phyloP scores from a whole-genome alignment of 2,888 invertebrate genomes.

The Piscicola geometra region DNA sequence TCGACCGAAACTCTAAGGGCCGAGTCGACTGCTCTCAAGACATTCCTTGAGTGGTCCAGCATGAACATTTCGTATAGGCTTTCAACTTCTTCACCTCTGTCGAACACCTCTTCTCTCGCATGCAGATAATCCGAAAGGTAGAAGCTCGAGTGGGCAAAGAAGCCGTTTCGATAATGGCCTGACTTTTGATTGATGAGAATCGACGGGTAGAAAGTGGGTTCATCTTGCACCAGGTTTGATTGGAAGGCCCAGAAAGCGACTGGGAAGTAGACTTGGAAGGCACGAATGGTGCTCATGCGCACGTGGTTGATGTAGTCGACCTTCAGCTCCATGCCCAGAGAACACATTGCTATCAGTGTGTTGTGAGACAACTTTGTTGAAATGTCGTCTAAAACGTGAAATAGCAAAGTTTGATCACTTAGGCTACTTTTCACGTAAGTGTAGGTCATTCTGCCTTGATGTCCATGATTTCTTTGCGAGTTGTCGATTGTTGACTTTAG shows the following conservation, averaged over 20 bases:
- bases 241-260: constrained; percentile 83
- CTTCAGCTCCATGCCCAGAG: constrained; percentile 50
- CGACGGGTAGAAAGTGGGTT: constrained; percentile 49
- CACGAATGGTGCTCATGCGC: constrained; percentile 86
- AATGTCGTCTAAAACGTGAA: constrained; percentile 64
- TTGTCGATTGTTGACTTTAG: constrained; percentile 66
- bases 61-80: constrained; percentile 69
- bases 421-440: constrained; percentile 55
- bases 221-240: constrained; percentile 60
- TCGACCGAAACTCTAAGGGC: constrained; percentile 63
- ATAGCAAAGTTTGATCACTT: constrained; percentile 47
- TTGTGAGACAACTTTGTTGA: constrained; percentile 69
- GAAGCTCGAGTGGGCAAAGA: constrained; percentile 72
- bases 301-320: constrained; percentile 76
- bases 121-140: constrained; percentile 71
- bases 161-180: constrained; percentile 74
- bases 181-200: constrained; percentile 54
- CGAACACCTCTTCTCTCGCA: constrained; percentile 64
- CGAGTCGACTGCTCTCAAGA: constrained; percentile 76
- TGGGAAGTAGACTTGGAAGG: constrained; percentile 85
- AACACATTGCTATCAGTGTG: constrained; percentile 48
- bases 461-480: constrained; percentile 64
- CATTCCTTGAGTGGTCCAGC: constrained; percentile 63
- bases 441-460: constrained; percentile 62
- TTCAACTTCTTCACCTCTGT: constrained; percentile 43